Evolutionary conservation across 37 sponge, comb jelly and placozoan genomes (phyloP), one percentile per base, ranked within the genome.

Genomic region (Spongilla lacustris): DNA sequence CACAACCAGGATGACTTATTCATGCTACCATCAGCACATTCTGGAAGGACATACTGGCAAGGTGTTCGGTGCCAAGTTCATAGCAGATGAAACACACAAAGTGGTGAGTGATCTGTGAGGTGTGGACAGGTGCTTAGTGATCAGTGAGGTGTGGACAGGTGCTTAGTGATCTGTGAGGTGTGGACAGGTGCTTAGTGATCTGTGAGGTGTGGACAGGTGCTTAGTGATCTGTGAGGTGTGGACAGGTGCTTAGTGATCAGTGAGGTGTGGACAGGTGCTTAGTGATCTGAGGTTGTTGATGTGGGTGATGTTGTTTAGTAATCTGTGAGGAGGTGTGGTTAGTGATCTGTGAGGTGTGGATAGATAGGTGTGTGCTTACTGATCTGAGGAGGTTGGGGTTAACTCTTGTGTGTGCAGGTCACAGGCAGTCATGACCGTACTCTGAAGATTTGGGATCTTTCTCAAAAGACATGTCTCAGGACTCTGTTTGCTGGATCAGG

Each of bases 371-470:
- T 46, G 46, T 46, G 46, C 46, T 10, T 46, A 8, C 8, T 46
- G 46, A 46, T 46, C 8, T 46, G 46, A 10, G 46, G 8, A 8
- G 4, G 46, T 46, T 4, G 8, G 8, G 8, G 4, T 4, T 46
- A 8, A 10, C 46, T 46, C 8, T 46, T 19, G 14, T 48, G 14
- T 30, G 23, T 72, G 22, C 78, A 92, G 93, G 86, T 96, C 25
- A 91, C 98, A 27, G 98, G 98, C 0, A 94, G 97, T 81, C 96
- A 98, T 71, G 98, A 98, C 41, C 70, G 95, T 30, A 98, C 98
- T 19, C 91, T 98, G 68, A 94, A 94, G 75, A 77, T 98, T 25
- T 98, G 98, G 98, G 98, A 98, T 80, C 85, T 98, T n/a, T 68
- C 83, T 26, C 85, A 83, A 66, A 92, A 86, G 84, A 75, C 84